phyloP scores from a whole-genome alignment of 2,113 vertebrate species.

The Peromyscus polionotus region DNA sequence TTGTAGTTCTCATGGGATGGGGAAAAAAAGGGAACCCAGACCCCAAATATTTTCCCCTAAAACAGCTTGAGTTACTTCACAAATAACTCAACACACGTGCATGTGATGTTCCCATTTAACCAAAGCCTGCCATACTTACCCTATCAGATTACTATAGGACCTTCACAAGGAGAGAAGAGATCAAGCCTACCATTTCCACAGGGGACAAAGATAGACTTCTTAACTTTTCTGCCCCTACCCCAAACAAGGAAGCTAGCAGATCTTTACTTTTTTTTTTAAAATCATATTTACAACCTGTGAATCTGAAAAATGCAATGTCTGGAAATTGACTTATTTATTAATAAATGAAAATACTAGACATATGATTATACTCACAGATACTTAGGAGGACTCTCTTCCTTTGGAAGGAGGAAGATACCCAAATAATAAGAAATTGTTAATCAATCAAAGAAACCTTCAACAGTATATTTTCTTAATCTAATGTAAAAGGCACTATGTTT shows the following conservation, averaged over 20 bases:
- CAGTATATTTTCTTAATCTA: conserved; percentile 40
- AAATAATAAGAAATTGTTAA: not conserved
- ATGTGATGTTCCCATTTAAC: not conserved
- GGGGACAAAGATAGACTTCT: not conserved
- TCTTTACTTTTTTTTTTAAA: conserved; percentile 11
- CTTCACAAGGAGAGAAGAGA: not conserved
- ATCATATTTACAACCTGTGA: not conserved
- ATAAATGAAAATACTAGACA: not conserved
- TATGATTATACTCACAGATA: conserved; percentile 35
- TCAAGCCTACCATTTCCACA: not conserved
- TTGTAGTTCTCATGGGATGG: not conserved
- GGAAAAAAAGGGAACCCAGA: not conserved
- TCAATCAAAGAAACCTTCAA: conserved; percentile 41
- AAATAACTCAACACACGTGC: not conserved
- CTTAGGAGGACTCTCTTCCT: conserved; percentile 19
- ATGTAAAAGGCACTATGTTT: not conserved
- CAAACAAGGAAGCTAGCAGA: not conserved
- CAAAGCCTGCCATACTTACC: not conserved
- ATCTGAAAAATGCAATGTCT: not conserved
- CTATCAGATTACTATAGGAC: not conserved
- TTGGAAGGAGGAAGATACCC: conserved; percentile 43
- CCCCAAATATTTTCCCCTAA: not conserved
- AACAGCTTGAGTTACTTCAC: not conserved
- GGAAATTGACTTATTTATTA: not conserved
- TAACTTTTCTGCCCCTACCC: not conserved